Evolutionary conservation across 1,140 invertebrate genomes (phyloP), one percentile per base, ranked within the genome.

Genomic region (Epicauta chinensis): DNA sequence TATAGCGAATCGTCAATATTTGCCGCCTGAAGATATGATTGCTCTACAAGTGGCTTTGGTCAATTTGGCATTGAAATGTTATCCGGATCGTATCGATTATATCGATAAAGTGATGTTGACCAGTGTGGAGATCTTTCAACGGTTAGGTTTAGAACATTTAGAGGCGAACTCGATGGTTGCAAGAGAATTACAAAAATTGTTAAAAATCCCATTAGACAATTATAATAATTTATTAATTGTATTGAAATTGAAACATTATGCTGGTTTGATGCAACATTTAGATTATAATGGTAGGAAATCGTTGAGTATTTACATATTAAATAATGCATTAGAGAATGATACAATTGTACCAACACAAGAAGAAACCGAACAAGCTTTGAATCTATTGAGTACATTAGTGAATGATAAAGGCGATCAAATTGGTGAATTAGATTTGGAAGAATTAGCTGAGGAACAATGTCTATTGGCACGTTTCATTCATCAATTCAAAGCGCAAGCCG

Each of bases 371-470:
- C 69, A 71, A 51, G 66, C 67, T 30, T 49, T 71, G 13, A 67
- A 61, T 48, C 52, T 97, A 72, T 78, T 97, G 9, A 80, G 84
- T n/a, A 84, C 92, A 1, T 67, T 98, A 17, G 83, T 97, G 5
- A 82, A 84, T 60, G 94, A 97, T 68, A 92, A 97, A 66, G 75
- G 78, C 0, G 85, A 90, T 65, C 84, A 90, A 34, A 64, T 69
- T 31, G 82, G 80, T 16, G 79, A 86, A 36, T 75, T 77, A 48
- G 93, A 97, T 73, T 80, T 86, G 1, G 96, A 99, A 73, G 96
- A 99, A 71, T 96, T 99, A 74, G 86, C 89, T 23, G 97, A 99
- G 70, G 96, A 99, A 65, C 97, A 99, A 68, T 87, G 89, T 16
- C 73, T 97, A 2, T 78, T 99, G 47, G 94, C 86, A 53, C 59